Conservation (phyloP, 2,113 vertebrate genomes). For the Apodemus sylvaticus region DNA sequence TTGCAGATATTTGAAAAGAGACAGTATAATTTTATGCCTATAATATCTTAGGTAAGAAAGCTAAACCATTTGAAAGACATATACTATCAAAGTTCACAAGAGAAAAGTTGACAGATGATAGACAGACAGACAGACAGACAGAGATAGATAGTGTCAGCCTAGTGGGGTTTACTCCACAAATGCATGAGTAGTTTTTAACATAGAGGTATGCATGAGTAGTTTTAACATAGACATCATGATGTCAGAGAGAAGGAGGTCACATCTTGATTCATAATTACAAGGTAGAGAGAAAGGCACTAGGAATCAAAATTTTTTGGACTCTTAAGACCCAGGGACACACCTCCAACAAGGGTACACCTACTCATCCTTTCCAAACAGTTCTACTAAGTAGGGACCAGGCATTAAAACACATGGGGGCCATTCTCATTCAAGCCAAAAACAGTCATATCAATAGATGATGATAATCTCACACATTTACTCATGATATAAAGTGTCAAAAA, state of each 20-base stretch:
- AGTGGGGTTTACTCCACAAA: background rate
- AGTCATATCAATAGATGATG: background rate
- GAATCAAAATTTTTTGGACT: background rate
- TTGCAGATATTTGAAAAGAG: background rate
- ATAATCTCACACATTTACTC: background rate
- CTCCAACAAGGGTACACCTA: background rate
- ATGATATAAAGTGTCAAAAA: background rate
- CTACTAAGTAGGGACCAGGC: background rate
- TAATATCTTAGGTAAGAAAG: background rate
- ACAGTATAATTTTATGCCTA: background rate
- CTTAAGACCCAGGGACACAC: background rate
- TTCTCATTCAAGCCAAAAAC: background rate
- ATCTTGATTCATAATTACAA: background rate
- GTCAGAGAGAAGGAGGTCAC: background rate
- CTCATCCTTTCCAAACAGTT: background rate
- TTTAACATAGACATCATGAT: background rate
- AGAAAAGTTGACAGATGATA: background rate
- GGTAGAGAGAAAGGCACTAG: background rate
- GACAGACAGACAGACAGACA: no score
- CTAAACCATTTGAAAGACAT: background rate
- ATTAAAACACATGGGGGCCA: background rate
- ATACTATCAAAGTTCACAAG: background rate
- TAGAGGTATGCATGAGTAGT: no score
- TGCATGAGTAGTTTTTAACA: background rate
- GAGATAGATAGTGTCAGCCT: no score